Conservation (phyloP, 2,113 vertebrate species). For the Egretta garzetta region DNA sequence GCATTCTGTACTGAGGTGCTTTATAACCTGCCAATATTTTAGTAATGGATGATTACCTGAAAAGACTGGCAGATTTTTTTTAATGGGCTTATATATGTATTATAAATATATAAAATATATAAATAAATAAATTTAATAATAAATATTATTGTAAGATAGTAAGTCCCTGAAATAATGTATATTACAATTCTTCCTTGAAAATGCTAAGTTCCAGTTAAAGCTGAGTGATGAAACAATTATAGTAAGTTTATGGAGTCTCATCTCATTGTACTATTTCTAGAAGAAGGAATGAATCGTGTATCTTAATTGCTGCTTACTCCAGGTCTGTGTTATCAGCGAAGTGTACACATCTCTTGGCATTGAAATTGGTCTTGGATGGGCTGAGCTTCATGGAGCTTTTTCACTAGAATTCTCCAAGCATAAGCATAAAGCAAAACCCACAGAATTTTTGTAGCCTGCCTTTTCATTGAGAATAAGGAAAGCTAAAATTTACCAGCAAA, state of each 20-base stretch:
- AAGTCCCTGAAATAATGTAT: background rate
- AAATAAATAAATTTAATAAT: background rate
- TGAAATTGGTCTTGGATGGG: fast-evolving
- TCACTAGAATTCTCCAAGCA: background rate
- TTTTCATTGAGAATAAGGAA: background rate
- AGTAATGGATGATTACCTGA: background rate
- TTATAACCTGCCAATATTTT: background rate
- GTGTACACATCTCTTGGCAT: background rate
- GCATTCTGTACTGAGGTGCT: background rate
- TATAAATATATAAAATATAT: background rate
- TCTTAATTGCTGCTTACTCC: background rate
- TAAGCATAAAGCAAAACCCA: background rate
- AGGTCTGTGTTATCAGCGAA: background rate
- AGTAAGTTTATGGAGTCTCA: background rate
- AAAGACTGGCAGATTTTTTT: background rate
- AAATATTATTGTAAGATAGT: background rate
- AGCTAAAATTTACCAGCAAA: background rate
- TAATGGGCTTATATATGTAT: background rate
- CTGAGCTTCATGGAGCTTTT: background rate
- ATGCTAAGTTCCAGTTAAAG: background rate
- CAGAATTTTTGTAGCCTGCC: background rate
- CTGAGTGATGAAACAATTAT: background rate
- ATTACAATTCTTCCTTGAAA: background rate
- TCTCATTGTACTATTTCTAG: background rate
- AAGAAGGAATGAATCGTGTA: fast-evolving